Conservation (phyloP, 2,888 invertebrate genomes). For the Rhorus exstirpatorius region DNA sequence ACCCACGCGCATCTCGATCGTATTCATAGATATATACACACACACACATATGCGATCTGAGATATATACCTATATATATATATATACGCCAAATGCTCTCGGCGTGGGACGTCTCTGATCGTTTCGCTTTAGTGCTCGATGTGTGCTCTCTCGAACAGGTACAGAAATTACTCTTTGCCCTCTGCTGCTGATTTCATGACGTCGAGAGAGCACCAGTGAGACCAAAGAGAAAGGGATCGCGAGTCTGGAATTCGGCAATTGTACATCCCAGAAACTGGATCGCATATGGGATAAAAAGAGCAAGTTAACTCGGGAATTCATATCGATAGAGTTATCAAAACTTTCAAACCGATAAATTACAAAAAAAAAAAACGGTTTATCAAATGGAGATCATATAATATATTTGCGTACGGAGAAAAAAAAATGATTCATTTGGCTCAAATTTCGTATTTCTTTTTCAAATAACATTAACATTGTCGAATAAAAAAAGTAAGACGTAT, state of each 20-base stretch:
- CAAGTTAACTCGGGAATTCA: not conserved
- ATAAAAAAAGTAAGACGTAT: too few relatives aligned
- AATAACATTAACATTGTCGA: too few relatives aligned
- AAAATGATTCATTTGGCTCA: too few relatives aligned
- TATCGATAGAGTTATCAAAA: not conserved
- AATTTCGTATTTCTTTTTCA: too few relatives aligned
- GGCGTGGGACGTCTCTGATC: slow-evolving; percentile 65
- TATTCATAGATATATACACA: slow-evolving; percentile 10
- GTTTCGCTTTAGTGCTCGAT: slow-evolving; percentile 44
- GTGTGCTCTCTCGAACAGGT: slow-evolving; percentile 61
- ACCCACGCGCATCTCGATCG: slow-evolving; percentile 76
- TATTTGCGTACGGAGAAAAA: too few relatives aligned
- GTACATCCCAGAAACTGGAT: slow-evolving; percentile 27
- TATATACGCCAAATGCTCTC: slow-evolving; percentile 53
- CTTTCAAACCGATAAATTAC: not conserved
- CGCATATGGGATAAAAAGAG: not conserved
- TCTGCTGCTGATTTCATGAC: slow-evolving; percentile 58
- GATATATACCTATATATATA: not conserved
- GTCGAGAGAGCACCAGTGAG: not conserved
- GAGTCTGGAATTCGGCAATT: slow-evolving; percentile 36
- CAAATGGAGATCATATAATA: too few relatives aligned
- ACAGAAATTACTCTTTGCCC: slow-evolving; percentile 64
- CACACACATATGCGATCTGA: too few relatives aligned
- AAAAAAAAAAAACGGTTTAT: too few relatives aligned
- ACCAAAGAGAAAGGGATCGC: slow-evolving; percentile 52